A percentile compares a stretch with the other conserved stretches of the same genome.
These are phyloP conservation scores for Sebastes nivosus DNA, from an alignment of 2,797 vertebrate genomes.

Conservation along the genomic window DNA sequence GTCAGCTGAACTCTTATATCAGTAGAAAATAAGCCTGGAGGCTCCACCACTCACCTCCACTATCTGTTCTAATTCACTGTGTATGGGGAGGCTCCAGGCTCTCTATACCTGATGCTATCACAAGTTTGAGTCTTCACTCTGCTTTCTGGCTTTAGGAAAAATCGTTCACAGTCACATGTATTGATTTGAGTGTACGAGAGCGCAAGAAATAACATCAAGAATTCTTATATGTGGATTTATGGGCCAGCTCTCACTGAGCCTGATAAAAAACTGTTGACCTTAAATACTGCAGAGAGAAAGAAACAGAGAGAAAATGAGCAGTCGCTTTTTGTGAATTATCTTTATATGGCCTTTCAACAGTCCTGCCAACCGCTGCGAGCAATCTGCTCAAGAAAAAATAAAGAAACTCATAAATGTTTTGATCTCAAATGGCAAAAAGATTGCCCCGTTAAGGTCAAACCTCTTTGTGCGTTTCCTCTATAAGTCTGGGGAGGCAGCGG, in stretches of 20 bases:
- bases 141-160: conserved; percentile 7
- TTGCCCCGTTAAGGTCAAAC: conserved; percentile 59
- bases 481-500: conserved; percentile 24
- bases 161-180: conserved; percentile 24
- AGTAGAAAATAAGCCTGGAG: conserved; percentile 1
- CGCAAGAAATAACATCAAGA: background rate
- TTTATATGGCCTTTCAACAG: conserved; percentile 21
- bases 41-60: conserved; percentile 4
- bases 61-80: conserved; percentile 14
- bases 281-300: background rate
- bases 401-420: conserved; percentile 42
- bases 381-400: background rate
- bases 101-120: conserved; percentile 26
- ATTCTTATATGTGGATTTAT: conserved; percentile 35
- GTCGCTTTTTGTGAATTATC: conserved; percentile 2
- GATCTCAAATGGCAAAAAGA: conserved; percentile 48
- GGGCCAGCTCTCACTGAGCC: background rate
- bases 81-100: background rate
- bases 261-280: conserved; percentile 43
- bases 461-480: conserved; percentile 20
- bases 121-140: conserved; percentile 1
- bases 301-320: background rate
- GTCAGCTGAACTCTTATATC: conserved; percentile 4
- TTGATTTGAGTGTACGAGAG: conserved; percentile 3
- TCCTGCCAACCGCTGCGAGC: conserved; percentile 2